These are phyloP conservation scores for Palythoa heliodiscus DNA, from an alignment of 92 coral and sea anemone species.

Conservation along the genomic window DNA sequence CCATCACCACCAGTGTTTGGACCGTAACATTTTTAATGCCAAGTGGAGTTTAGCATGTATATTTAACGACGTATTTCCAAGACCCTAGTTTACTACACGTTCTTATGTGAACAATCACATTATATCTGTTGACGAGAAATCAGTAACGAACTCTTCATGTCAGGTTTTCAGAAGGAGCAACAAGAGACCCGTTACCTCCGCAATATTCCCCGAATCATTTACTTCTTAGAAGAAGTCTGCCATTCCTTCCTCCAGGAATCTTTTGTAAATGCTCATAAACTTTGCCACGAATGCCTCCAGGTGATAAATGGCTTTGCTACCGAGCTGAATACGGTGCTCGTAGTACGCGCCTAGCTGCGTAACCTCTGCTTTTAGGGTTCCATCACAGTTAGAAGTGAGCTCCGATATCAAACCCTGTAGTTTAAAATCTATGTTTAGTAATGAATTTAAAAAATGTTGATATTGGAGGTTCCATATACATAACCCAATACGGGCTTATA, in stretches of 20 bases:
- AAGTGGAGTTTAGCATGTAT: no score
- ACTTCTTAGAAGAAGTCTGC: constrained; percentile 78
- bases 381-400: constrained; percentile 93
- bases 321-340: constrained; percentile 94
- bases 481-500: no score
- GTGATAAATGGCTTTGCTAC: constrained; percentile 94
- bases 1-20: no score
- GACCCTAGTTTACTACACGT: no score
- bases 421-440: not conserved
- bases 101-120: not conserved
- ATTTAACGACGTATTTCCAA: no score
- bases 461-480: no score
- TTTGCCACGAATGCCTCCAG: constrained; percentile 97
- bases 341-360: constrained; percentile 93
- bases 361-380: constrained; percentile 91
- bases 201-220: not conserved
- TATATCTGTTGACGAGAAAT: not conserved
- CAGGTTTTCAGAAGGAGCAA: not conserved
- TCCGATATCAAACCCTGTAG: constrained; percentile 82
- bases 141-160: not conserved
- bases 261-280: constrained; percentile 95
- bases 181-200: not conserved
- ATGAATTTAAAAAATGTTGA: not conserved
- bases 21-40: no score
- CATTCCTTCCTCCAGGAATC: constrained; percentile 98